Percentiles rank a stretch among this genome's conserved stretches.
Conservation (phyloP, 2,888 invertebrate species). For the Andrena flavipes region DNA sequence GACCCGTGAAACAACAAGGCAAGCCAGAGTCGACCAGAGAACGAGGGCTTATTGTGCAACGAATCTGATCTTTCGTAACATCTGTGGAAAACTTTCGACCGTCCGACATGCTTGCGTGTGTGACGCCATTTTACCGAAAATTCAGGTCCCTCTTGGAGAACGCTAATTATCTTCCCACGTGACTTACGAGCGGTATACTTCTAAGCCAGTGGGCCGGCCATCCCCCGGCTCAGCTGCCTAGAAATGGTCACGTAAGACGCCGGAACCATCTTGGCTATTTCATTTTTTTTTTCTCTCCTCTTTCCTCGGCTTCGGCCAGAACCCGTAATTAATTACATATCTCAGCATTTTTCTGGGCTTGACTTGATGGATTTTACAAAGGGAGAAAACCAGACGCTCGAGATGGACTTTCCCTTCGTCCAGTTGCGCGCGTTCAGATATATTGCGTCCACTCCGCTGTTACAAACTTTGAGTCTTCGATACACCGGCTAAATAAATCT, state of each 20-base stretch:
- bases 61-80: background rate
- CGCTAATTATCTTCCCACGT: slow-evolving; percentile 60
- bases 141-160: slow-evolving; percentile 25
- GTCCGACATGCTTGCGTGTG: background rate
- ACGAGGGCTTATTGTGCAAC: background rate
- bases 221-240: slow-evolving; percentile 53
- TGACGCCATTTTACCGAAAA: slow-evolving; percentile 56
- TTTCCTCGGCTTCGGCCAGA: slow-evolving; percentile 43
- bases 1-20: background rate
- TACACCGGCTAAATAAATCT: too few species aligned
- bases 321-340: slow-evolving; percentile 66
- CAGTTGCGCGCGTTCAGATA: background rate
- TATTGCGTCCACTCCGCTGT: background rate
- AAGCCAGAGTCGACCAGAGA: background rate
- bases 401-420: background rate
- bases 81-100: background rate
- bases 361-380: slow-evolving; percentile 42
- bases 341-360: slow-evolving; percentile 40
- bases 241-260: slow-evolving; percentile 64
- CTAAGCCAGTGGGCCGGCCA: slow-evolving; percentile 59
- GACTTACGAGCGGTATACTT: slow-evolving; percentile 53
- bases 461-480: background rate
- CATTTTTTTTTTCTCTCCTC: slow-evolving; percentile 32
- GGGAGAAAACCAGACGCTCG: background rate
- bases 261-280: slow-evolving; percentile 59